Conservation (phyloP, 2,888 invertebrate genomes). For the Zaprionus obscuricornis region DNA sequence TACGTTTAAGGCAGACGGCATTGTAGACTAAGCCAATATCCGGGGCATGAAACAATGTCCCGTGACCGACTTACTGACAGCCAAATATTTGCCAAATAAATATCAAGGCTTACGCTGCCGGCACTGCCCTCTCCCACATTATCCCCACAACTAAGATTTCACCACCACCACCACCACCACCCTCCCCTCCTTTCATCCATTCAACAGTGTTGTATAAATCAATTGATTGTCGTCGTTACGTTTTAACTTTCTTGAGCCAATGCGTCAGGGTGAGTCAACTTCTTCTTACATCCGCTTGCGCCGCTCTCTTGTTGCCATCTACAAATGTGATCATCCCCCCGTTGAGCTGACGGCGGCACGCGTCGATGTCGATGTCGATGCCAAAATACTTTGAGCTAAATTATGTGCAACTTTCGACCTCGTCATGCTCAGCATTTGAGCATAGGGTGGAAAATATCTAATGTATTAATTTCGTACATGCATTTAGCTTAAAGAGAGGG, state of each 20-base stretch:
- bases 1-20: constrained; percentile 19
- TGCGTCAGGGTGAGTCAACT: constrained; percentile 24
- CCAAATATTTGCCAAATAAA: constrained; percentile 74
- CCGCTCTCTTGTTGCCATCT: too few species aligned
- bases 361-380: constrained; percentile 42
- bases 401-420: constrained; percentile 74
- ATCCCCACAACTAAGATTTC: too few species aligned
- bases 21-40: constrained; percentile 52
- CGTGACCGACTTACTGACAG: constrained; percentile 51
- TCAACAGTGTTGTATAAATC: constrained; percentile 58
- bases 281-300: too few species aligned
- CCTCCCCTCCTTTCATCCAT: neutral
- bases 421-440: constrained; percentile 53
- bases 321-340: constrained; percentile 21
- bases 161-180: neutral
- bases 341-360: constrained; percentile 61
- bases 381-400: constrained; percentile 54
- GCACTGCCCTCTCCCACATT: too few species aligned
- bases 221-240: constrained; percentile 69
- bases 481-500: constrained; percentile 8
- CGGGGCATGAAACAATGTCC: constrained; percentile 51
- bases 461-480: constrained; percentile 71
- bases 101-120: too few species aligned
- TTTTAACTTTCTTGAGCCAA: constrained; percentile 57
- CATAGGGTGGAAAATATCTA: constrained; percentile 47